These are phyloP conservation scores for Machaerirhynchus nigripectus DNA, from an alignment of 2,113 vertebrate species.

Conservation along the genomic window DNA sequence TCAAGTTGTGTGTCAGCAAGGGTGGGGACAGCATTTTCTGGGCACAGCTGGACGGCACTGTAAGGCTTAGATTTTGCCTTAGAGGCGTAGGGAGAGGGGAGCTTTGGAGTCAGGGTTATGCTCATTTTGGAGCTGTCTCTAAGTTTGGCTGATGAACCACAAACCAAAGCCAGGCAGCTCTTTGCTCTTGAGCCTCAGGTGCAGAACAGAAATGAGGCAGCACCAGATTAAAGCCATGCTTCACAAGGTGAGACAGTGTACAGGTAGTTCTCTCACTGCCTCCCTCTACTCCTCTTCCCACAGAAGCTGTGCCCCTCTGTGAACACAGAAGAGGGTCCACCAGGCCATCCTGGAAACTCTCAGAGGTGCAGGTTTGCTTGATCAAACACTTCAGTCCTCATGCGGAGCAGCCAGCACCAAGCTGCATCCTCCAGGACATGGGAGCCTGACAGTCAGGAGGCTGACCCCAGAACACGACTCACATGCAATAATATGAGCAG, in stretches of 20 bases:
- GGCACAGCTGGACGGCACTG: neutral
- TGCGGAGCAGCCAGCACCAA: neutral
- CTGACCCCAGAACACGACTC: neutral
- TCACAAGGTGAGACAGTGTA: neutral
- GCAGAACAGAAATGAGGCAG: neutral
- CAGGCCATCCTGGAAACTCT: neutral
- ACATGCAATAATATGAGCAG: neutral
- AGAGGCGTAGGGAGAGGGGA: neutral
- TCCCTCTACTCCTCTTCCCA: neutral
- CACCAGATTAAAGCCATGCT: neutral
- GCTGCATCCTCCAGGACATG: neutral
- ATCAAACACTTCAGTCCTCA: neutral
- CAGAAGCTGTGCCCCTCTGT: rapidly evolving
- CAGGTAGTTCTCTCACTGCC: neutral
- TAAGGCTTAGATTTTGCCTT: neutral
- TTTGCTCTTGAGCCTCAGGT: neutral
- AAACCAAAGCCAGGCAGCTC: neutral
- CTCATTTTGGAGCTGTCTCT: neutral
- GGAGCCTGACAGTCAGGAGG: neutral
- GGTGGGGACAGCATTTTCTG: neutral
- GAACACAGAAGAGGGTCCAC: neutral
- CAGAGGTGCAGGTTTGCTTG: neutral
- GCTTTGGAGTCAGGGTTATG: neutral
- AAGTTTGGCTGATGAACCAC: neutral
- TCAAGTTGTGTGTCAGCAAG: neutral